Evolutionary conservation across 2,888 invertebrate genomes (phyloP), one percentile per base, ranked within the genome.

Genomic region (Caenorhabditis parvicauda): DNA sequence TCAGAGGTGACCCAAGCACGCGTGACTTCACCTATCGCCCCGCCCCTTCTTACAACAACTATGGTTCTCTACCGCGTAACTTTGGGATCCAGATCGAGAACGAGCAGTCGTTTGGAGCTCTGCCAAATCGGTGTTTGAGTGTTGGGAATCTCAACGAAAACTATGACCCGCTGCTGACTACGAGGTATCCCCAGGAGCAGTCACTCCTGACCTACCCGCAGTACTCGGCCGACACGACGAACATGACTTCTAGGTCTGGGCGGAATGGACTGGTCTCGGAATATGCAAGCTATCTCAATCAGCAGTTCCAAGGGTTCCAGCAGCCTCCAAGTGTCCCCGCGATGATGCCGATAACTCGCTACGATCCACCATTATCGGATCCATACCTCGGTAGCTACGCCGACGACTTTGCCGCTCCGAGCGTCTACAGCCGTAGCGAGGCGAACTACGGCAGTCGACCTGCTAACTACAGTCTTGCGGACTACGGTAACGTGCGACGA

Each of bases 241-340:
- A 55, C 35, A 37, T 53, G 56, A 56, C 35, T 42, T 37, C 29
- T 32, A 39, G 46, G 25, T 29, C 41, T 7, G 46, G 50, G 19
- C 37, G 50, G 38, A 28, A 50, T 24, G 63, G 64, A 25, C 64
- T 80, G 62, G 49, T 81, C 48, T 76, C 77, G 22, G 75, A 81
- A n/a, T 81, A 81, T 59, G 81, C 81, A 22, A 80, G 67, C 59
- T 81, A 78, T 54, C 66, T 81, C 46, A 77, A 76, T 47, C 64
- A 67, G 9, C 76, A 81, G 54, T 79, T 80, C 64, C 64, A 64
- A 51, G 64, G 63, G 28, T 46, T 64, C 1, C 54, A 54, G 28
- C 43, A 41, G 4, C 46, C 55, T 27, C n/a, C n/a, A n/a, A n/a
- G n/a, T n/a, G n/a, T n/a, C n/a, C n/a, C n/a, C n/a, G n/a, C n/a